Conservation (phyloP, 2,797 vertebrate species). For the Pantherophis vulpinus region DNA sequence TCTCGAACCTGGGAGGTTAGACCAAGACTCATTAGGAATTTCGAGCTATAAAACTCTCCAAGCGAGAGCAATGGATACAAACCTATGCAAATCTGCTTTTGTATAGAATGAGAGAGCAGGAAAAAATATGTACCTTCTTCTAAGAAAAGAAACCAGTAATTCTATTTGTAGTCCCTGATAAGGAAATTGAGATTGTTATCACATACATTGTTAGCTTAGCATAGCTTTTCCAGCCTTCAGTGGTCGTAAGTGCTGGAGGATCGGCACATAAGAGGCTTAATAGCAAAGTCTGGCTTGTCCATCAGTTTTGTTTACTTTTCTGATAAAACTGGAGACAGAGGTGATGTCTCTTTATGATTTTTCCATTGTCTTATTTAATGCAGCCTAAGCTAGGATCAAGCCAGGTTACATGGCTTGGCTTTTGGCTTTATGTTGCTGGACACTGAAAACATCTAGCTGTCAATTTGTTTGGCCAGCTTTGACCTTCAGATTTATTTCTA, state of each 20-base stretch:
- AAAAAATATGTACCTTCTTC: not conserved
- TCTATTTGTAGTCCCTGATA: not conserved
- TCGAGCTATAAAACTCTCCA: not conserved
- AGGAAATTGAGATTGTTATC: not conserved
- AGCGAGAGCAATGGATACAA: not conserved
- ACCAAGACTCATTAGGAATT: not conserved
- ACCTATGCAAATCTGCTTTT: not conserved
- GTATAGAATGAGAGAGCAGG: not conserved
- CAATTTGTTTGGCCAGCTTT: not conserved
- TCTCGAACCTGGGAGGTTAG: not conserved
- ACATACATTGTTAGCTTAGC: not conserved
- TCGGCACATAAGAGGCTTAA: not conserved
- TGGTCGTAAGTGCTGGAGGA: not conserved
- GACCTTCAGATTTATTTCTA: not conserved
- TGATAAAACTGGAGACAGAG: not conserved
- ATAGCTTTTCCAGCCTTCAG: not conserved
- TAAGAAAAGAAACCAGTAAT: not conserved
- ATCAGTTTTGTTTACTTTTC: not conserved
- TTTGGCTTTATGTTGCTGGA: not conserved
- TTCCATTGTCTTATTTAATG: not conserved
- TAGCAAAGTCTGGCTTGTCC: accelerated
- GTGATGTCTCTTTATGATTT: not conserved
- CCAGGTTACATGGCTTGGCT: not conserved
- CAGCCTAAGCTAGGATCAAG: not conserved
- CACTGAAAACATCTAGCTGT: not conserved